These are phyloP conservation scores for Spisula solida DNA, from an alignment of 2,888 invertebrate species.

Conservation along the genomic window DNA sequence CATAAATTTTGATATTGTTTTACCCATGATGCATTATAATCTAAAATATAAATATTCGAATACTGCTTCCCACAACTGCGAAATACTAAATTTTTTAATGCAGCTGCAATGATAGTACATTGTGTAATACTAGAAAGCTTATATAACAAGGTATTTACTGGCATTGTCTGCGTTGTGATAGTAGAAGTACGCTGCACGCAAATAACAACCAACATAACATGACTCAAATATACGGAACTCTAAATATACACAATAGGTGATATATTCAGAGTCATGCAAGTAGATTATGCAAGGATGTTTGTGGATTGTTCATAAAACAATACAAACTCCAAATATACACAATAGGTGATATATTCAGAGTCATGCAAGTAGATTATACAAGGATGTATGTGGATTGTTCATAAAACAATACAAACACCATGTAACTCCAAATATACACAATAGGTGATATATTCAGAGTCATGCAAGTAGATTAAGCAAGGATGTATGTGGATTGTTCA, in stretches of 20 bases:
- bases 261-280: background rate
- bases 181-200: no score
- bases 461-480: background rate
- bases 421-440: no score
- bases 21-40: background rate
- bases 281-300: background rate
- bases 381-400: background rate
- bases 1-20: conserved; percentile 1
- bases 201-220: background rate
- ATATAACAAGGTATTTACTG: background rate
- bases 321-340: no score
- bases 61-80: background rate
- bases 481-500: background rate
- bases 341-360: background rate
- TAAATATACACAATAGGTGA: background rate
- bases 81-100: background rate
- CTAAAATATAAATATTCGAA: background rate
- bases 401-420: no score
- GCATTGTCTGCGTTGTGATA: no score
- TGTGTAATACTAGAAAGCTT: background rate
- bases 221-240: background rate
- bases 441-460: background rate
- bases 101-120: background rate
- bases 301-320: background rate
- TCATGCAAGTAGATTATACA: background rate